Evolutionary conservation across 2,113 vertebrate species (phyloP), one percentile per base, ranked within the genome.

Genomic region (Nymphicus hollandicus): DNA sequence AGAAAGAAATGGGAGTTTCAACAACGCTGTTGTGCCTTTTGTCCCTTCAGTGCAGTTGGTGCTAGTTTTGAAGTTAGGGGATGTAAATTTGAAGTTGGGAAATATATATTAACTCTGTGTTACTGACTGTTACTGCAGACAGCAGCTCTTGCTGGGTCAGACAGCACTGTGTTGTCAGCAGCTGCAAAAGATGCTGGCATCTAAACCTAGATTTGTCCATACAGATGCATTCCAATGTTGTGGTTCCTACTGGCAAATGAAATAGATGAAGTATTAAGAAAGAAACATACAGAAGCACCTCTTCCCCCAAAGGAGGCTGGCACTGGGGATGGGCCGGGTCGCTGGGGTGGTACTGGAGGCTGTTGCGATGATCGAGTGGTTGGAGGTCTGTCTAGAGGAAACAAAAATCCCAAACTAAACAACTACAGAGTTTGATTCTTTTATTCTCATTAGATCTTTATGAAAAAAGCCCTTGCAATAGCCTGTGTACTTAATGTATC

Each of bases 281-380:
- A 55, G 24, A 55, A 86, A 95, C 97, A 13, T 98, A 98, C 98
- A 81, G 91, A 50, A 91, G 91, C 92, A 81, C 24, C 95, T 95
- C 96, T 96, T 56, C 71, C 95, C 10, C 60, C 41, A 77, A 31
- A 9, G 49, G 85, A 8, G 83, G 87, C 18, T 95, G 97, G 55
- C 71, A 87, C 71, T 89, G 81, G 95, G 95, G 86, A 89, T 3
- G 97, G 20, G 23, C 82, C 95, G 11, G 98, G 98, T 65, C 98
- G 91, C 82, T 98, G 98, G 1, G 98, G 98, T 2, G 98, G 98
- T 50, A 98, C 83, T 6, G 98, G 98, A n/a, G 98, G 98, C 81
- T 98, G 98, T 41, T 93, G 97, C 5, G 80, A 35, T 55, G 66
- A 58, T 80, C 97, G 98, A 31, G 91, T 79, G 4, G 95, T 68